Evolutionary conservation across 2,888 invertebrate species (phyloP), one percentile per base, ranked within the genome.

Genomic region (Drosophila siamana): DNA sequence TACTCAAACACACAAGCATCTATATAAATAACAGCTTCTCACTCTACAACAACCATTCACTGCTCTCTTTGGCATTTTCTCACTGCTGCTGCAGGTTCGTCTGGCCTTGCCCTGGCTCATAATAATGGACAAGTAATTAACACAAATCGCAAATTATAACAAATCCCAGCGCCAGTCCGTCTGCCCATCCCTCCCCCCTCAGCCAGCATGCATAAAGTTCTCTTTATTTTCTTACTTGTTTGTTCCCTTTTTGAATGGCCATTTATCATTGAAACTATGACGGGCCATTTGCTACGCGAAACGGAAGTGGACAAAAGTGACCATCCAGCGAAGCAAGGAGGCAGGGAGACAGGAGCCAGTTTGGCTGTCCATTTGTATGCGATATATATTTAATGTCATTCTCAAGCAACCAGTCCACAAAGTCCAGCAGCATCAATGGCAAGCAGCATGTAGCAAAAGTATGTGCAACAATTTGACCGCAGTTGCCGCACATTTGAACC

Each of bases 401-500:
- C 78, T 78, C 65, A 76, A 64, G 64, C 67, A 74, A 74, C 75
- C 74, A 74, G 69, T 69, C 63, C n/a, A n/a, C 46, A 33, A 16
- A 52, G 47, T 8, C 30, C 30, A 50, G 59, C 0, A 50, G 59
- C 52, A 55, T 50, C 11, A 22, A n/a, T 28, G 28, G 5, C 13
- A 28, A 24, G 16, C 22, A 38, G 66, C 72, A 61, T 15, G 36
- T 44, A 46, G 40, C 46, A 66, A 84, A 66, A 84, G 76, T 76
- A 81, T 82, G 65, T 69, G 82, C 82, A 82, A 82, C 85, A 84
- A 81, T 83, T 83, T 83, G 83, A 83, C 83, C 83, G 86, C 83
- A 83, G 83, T 83, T 86, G 86, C 86, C 86, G 83, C 83, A 86
- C 80, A 86, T 83, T 83, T 83, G 83, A 83, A 83, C 83, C 83